Evolutionary conservation across 2,888 invertebrate species (phyloP).

Genomic region (Zhengitettix transpicula): DNA sequence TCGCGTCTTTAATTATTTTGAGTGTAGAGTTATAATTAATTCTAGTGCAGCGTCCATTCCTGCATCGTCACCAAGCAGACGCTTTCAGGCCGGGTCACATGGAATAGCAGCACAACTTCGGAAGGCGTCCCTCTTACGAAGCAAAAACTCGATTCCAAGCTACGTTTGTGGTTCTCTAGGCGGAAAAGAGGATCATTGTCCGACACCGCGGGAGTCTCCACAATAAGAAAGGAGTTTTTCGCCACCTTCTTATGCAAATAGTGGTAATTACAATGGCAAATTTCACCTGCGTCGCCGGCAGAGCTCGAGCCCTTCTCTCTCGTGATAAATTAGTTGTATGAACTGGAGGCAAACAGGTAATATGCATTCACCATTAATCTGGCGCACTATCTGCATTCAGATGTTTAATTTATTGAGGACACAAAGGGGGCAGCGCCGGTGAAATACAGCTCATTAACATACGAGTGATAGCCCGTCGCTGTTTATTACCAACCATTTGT

Average conservation of each 20-base stretch:
- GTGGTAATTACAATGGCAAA: neutral
- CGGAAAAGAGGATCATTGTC: too few relatives aligned
- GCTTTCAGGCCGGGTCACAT: too few relatives aligned
- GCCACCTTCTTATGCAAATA: neutral
- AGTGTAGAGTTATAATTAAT: too few relatives aligned
- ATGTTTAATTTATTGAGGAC: neutral
- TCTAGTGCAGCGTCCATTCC: too few relatives aligned
- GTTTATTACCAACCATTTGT: neutral
- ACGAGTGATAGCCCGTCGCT: neutral
- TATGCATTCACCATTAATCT: slow-evolving; percentile 2
- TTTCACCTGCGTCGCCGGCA: neutral
- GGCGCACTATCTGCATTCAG: slow-evolving; percentile 1
- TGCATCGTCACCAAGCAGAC: too few relatives aligned
- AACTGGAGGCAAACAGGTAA: slow-evolving; percentile 1
- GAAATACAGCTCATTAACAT: slow-evolving; percentile 1
- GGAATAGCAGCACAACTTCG: too few relatives aligned
- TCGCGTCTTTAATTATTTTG: too few relatives aligned
- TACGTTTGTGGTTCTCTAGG: too few relatives aligned
- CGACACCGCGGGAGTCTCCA: too few relatives aligned
- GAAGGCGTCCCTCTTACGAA: too few relatives aligned
- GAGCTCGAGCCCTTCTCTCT: neutral
- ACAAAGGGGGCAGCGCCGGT: neutral
- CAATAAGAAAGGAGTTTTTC: too few relatives aligned
- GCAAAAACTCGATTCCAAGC: too few relatives aligned
- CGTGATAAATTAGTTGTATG: slow-evolving; percentile 1